These are phyloP conservation scores for Alloplasta piceator DNA, from an alignment of 2,888 invertebrate genomes.

Conservation along the genomic window DNA sequence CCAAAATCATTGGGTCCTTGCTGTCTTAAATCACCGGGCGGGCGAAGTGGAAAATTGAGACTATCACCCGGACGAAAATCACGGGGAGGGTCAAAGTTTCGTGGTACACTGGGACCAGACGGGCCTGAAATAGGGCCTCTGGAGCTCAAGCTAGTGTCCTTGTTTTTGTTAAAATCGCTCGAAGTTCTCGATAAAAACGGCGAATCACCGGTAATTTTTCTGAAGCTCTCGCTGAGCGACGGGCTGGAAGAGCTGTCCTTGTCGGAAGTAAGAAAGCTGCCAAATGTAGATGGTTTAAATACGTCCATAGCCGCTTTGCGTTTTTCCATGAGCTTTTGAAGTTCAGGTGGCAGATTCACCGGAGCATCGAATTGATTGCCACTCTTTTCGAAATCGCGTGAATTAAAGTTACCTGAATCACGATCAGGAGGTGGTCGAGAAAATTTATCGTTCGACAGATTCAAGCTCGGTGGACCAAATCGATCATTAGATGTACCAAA, in stretches of 20 bases:
- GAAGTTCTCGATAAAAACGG: conserved; percentile 69
- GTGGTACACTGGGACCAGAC: conserved; percentile 35
- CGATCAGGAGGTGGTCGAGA: conserved; percentile 60
- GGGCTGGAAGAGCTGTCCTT: conserved; percentile 70
- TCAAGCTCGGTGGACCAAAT: conserved; percentile 7
- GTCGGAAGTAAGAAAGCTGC: conserved; percentile 73
- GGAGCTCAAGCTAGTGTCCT: conserved; percentile 35
- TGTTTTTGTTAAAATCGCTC: conserved; percentile 49
- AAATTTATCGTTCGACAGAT: conserved; percentile 64
- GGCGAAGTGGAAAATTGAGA: conserved; percentile 44
- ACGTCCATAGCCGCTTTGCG: conserved; percentile 78
- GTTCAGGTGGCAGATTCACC: conserved; percentile 76
- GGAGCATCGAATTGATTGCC: conserved; percentile 69
- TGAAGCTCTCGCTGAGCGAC: conserved; percentile 80
- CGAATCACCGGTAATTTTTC: conserved; percentile 78
- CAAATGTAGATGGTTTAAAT: conserved; percentile 77
- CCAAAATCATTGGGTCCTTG: conserved; percentile 27
- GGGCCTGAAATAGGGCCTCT: conserved; percentile 36
- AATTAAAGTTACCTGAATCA: conserved; percentile 67
- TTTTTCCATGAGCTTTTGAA: conserved; percentile 81
- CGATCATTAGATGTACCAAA: conserved; percentile 54
- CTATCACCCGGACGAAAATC: conserved; percentile 43
- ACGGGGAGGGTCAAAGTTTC: conserved; percentile 56
- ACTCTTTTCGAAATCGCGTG: conserved; percentile 68
- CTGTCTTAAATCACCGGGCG: conserved; percentile 52